Conservation (phyloP, 2,113 vertebrate genomes). For the Notiomystis cincta region DNA sequence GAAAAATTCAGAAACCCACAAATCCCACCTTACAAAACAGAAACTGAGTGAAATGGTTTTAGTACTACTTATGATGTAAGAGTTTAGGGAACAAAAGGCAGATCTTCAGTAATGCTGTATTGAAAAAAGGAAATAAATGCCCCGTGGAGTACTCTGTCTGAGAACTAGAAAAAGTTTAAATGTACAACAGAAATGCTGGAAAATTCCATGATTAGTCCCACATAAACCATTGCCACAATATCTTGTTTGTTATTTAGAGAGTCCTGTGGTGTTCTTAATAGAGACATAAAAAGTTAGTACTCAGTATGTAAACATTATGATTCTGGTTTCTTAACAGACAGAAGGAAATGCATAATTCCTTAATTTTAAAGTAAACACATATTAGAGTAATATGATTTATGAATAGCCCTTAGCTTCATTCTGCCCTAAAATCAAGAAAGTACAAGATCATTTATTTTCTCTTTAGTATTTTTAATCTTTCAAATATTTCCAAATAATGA, state of each 20-base stretch:
- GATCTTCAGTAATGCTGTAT: background rate
- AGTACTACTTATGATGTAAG: background rate
- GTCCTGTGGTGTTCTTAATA: background rate
- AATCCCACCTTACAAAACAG: background rate
- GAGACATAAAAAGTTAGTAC: background rate
- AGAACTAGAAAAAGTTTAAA: background rate
- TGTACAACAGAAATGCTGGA: background rate
- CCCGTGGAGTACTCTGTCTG: background rate
- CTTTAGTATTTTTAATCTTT: background rate
- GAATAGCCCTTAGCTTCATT: background rate
- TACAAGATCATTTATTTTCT: background rate
- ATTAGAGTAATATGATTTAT: background rate
- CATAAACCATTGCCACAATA: background rate
- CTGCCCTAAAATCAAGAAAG: background rate
- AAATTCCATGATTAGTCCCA: background rate
- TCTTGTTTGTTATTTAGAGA: background rate
- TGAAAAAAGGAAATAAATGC: background rate
- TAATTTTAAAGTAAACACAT: background rate
- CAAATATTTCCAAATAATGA: background rate
- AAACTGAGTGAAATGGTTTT: background rate
- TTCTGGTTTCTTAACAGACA: background rate
- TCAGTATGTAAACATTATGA: background rate
- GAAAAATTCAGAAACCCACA: background rate
- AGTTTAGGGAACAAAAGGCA: background rate
- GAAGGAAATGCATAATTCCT: background rate